Conservation (phyloP, 1,140 invertebrate genomes). For the Temnothorax nylanderi region DNA sequence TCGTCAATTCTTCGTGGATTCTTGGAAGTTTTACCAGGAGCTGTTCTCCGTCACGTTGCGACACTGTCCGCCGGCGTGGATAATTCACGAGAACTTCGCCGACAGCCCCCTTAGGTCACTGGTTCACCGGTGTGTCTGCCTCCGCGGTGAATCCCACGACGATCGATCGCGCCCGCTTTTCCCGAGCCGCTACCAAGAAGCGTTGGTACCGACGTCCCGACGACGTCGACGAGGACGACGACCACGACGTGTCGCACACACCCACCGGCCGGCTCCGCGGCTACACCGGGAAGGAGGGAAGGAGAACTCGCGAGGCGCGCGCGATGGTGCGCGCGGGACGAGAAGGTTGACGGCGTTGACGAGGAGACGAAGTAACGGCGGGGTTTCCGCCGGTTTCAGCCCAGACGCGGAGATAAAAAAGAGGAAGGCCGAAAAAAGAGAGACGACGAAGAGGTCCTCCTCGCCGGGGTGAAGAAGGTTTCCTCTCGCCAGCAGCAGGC, state of each 20-base stretch:
- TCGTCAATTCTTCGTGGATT: not conserved
- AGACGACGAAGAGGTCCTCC: constrained; percentile 44
- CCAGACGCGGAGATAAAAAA: not conserved
- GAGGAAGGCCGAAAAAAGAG: constrained; percentile 24
- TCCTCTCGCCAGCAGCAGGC: constrained; percentile 70
- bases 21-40: not conserved
- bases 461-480: constrained; percentile 44
- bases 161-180: constrained; percentile 19
- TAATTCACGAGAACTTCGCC: not conserved
- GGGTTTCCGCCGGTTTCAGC: not conserved
- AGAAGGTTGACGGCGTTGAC: not conserved
- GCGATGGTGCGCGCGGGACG: not conserved
- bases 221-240: constrained; percentile 35
- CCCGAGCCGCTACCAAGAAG: constrained; percentile 25
- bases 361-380: not conserved
- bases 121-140: constrained; percentile 20
- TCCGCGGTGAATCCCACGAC: not conserved
- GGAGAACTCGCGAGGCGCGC: not conserved
- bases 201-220: constrained; percentile 44
- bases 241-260: constrained; percentile 27
- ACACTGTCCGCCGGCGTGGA: not conserved
- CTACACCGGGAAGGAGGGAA: not conserved
- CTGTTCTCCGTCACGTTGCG: no score
- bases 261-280: constrained; percentile 23
- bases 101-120: not conserved